Evolutionary conservation across 2,888 invertebrate species (phyloP), one percentile per base, ranked within the genome.

Genomic region (Erebia aethiops): DNA sequence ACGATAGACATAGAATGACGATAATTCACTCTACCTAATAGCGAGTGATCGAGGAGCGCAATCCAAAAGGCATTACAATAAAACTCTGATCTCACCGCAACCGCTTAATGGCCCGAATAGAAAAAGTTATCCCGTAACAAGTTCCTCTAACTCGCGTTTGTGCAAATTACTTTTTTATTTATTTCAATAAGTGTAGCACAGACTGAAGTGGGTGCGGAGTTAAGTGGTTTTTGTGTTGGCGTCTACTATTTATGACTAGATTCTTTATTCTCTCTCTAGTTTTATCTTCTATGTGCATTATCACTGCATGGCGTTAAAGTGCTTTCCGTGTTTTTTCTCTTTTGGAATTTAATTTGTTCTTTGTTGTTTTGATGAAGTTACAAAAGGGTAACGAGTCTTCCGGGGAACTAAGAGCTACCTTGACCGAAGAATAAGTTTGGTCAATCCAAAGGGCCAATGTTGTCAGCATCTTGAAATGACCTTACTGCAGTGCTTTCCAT

Each of bases 61-160:
- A 73, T 73, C 65, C 35, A 71, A 73, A 73, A 73, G 56, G 41
- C 65, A 73, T 73, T 71, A 71, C 52, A 73, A 73, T 73, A 71
- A 73, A 73, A 70, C 60, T 64, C 49, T 46, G 67, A 67, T 67
- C 67, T 58, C 69, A 62, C 74, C 72, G 69, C 70, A 70, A 67
- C 62, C 74, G 74, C 62, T 69, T 75, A 73, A 75, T 75, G 74
- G 71, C 63, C 64, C 67, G 71, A 70, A 73, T 75, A 71, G 70
- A 67, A 75, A 74, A 75, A 75, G 71, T 75, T 75, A 70, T 71
- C 64, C 69, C 46, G 62, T 63, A 70, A 64, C 69, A 68, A 63
- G 56, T 69, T 69, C 57, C 58, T 57, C 67, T 67, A 67, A 67
- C 58, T 67, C 67, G 49, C 67, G 67, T 67, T 67, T 67, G 67